A percentile compares a stretch with the other conserved stretches of the same genome.
phyloP scores from a whole-genome alignment of 1,140 invertebrate genomes.

The Drosophila mauritiana region DNA sequence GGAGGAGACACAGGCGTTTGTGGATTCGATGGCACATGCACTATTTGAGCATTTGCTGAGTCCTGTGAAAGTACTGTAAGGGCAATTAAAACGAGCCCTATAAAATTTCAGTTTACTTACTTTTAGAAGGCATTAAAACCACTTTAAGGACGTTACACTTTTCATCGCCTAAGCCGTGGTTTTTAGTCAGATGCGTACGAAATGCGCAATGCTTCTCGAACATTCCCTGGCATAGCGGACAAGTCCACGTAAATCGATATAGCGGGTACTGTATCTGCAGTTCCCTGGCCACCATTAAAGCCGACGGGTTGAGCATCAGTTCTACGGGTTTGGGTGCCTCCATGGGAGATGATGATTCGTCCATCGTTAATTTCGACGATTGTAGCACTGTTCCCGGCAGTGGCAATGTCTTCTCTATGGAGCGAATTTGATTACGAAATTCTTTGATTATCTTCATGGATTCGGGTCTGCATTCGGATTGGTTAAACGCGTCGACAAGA shows the following conservation, averaged over 20 bases:
- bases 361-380: constrained; percentile 1
- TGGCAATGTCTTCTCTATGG: constrained; percentile 61
- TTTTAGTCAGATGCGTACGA: constrained; percentile 38
- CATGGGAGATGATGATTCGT: neutral
- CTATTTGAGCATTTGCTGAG: neutral
- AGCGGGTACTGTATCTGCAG: constrained; percentile 26
- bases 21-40: neutral
- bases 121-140: constrained; percentile 26
- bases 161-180: constrained; percentile 19
- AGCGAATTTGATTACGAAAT: constrained; percentile 66
- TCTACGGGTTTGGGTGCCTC: constrained; percentile 10
- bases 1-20: neutral
- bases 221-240: constrained; percentile 36
- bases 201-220: constrained; percentile 43
- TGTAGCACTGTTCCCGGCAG: constrained; percentile 66
- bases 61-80: constrained; percentile 4
- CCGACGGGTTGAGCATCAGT: constrained; percentile 1
- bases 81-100: neutral
- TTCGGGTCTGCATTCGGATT: constrained; percentile 59
- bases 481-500: constrained; percentile 29
- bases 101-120: constrained; percentile 22
- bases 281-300: constrained; percentile 7
- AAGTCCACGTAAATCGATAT: constrained; percentile 53
- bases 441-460: constrained; percentile 66
- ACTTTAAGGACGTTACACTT: constrained; percentile 28